Conservation (phyloP, 2,888 invertebrate species). For the Myopa testacea region DNA sequence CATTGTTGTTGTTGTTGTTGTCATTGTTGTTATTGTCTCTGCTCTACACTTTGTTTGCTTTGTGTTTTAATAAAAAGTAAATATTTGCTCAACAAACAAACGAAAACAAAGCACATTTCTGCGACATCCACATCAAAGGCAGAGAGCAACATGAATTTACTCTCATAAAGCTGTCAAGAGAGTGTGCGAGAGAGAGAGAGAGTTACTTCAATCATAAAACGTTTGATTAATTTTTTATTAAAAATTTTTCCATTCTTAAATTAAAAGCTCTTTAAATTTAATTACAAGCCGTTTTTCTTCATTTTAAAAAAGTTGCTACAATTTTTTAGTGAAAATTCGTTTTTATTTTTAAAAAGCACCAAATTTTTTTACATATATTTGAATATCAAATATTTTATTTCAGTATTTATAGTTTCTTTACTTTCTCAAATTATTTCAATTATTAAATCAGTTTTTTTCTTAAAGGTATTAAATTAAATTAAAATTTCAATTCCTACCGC, state of each 20-base stretch:
- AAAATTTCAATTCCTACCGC: not conserved
- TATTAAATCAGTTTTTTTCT: not conserved
- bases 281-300: no score
- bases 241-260: not conserved
- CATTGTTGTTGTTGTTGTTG: not conserved
- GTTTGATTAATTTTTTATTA: no score
- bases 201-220: not conserved
- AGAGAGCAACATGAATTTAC: no score
- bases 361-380: not conserved
- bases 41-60: constrained; percentile 13
- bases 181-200: not conserved
- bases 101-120: not conserved
- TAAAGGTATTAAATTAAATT: not conserved
- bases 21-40: not conserved
- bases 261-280: no score
- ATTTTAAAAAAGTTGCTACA: no score
- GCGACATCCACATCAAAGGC: not conserved
- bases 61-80: constrained; percentile 32
- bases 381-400: not conserved
- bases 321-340: not conserved
- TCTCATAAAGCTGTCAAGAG: no score
- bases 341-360: no score
- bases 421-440: not conserved
- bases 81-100: constrained; percentile 16
- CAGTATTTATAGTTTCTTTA: not conserved